These are phyloP conservation scores for Colostygia pectinataria DNA, from an alignment of 2,888 invertebrate species.

Conservation along the genomic window DNA sequence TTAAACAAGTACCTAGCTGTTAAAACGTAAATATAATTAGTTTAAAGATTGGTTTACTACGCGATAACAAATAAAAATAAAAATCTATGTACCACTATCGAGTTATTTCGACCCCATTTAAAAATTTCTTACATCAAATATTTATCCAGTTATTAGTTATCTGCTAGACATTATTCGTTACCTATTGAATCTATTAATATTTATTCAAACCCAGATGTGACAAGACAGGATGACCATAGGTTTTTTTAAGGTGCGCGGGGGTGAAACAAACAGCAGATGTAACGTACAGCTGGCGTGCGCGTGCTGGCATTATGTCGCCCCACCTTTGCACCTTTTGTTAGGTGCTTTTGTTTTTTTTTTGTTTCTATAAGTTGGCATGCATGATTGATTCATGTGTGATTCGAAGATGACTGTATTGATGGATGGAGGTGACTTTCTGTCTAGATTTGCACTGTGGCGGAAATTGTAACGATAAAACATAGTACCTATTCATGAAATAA, in stretches of 20 bases:
- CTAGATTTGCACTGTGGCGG: conserved; percentile 15
- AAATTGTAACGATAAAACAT: neutral
- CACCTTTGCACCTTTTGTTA: conserved; percentile 55
- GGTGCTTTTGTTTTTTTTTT: conserved; percentile 42
- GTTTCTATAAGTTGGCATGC: conserved; percentile 32
- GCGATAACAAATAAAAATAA: too few species aligned
- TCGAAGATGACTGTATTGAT: conserved; percentile 31
- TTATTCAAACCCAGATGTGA: conserved; percentile 32
- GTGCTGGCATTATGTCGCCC: conserved; percentile 41
- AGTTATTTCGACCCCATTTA: too few species aligned
- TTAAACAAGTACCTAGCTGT: too few species aligned
- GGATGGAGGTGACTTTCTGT: conserved; percentile 22
- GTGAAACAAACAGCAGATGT: conserved; percentile 51
- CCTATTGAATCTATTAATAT: conserved; percentile 13
- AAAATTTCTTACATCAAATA: conserved; percentile 2
- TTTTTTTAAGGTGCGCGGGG: conserved; percentile 31
- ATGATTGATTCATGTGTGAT: conserved; percentile 38
- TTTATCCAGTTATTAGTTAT: conserved; percentile 10
- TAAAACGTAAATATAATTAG: too few species aligned
- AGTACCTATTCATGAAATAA: too few species aligned
- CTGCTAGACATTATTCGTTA: neutral
- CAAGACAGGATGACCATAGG: conserved; percentile 41
- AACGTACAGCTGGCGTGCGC: conserved; percentile 50
- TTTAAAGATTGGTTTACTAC: too few species aligned
- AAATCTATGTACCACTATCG: neutral